Evolutionary conservation across 1,140 invertebrate species (phyloP), one percentile per base, ranked within the genome.

Genomic region (Cylas formicarius): DNA sequence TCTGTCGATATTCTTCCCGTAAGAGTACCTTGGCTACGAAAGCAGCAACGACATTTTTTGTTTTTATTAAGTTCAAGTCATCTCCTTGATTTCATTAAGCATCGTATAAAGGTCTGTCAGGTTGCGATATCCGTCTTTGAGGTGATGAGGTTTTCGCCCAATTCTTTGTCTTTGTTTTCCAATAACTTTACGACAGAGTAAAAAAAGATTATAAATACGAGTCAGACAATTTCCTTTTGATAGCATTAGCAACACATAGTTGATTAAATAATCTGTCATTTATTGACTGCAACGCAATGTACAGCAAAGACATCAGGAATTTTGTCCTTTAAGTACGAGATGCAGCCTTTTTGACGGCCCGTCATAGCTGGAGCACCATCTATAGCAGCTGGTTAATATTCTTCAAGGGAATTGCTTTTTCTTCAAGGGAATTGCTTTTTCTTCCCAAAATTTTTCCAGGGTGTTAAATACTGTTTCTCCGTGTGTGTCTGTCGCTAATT

Each of bases 1-100:
- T 61, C 56, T 56, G 44, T 56, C 55, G 14, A 61, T 24, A 60
- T 66, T 62, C 34, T 47, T 53, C 45, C 63, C 58, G 45, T 46
- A 64, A 24, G 44, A 58, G 45, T 48, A 67, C 55, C 57, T 65
- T 65, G 41, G 50, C 46, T 44, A 51, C 48, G 47, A 66, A 66
- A 53, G 61, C 55, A 56, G 57, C 50, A 58, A 66, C 36, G 44
- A 50, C 38, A 31, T 52, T 55, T 58, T 65, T 65, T 60, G 55
- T 60, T 57, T 66, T 65, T 52, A 66, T 62, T 50, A 65, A 61
- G 54, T 67, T 66, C 45, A 64, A 36, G 20, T 63, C 24, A 54
- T 62, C 57, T 27, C 57, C 62, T 63, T 67, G 58, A 38, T 38
- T 35, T 58, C 31, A 52, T 62, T 59, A 47, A 58, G 57, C 42